These are phyloP conservation scores for Cairina moschata DNA, from an alignment of 2,113 vertebrate genomes.

Conservation along the genomic window DNA sequence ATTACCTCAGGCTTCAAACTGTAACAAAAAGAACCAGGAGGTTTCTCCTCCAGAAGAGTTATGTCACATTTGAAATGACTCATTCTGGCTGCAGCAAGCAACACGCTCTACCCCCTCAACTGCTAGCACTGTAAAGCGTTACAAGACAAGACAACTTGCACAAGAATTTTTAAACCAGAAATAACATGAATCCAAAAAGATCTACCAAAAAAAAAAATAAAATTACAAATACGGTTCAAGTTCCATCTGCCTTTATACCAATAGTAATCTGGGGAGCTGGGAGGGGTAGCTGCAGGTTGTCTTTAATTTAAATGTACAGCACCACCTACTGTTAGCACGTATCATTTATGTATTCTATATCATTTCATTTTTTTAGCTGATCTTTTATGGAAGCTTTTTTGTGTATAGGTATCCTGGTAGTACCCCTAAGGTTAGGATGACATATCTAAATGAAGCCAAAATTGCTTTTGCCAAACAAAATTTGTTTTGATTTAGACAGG, in stretches of 20 bases:
- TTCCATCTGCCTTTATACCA: neutral
- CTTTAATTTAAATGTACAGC: constrained; percentile 10
- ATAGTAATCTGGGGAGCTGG: neutral
- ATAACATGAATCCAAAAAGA: neutral
- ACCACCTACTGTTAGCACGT: constrained; percentile 30
- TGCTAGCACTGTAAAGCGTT: neutral
- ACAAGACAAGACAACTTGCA: neutral
- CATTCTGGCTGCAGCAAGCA: neutral
- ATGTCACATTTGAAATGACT: neutral
- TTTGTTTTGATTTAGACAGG: neutral
- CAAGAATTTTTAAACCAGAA: neutral
- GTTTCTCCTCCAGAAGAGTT: neutral
- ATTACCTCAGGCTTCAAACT: neutral
- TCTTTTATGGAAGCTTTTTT: neutral
- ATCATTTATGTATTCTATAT: accelerated
- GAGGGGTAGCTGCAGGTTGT: neutral
- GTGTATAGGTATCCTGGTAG: too few species aligned
- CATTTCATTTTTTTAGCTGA: too few species aligned
- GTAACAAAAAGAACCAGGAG: neutral
- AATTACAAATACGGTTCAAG: neutral
- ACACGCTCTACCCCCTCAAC: neutral
- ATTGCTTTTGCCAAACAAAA: neutral
- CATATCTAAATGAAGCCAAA: neutral
- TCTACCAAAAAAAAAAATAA: neutral
- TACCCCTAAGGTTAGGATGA: neutral